These are phyloP conservation scores for Caenorhabditis auriculariae DNA, from an alignment of 2,888 invertebrate genomes.

Conservation along the genomic window DNA sequence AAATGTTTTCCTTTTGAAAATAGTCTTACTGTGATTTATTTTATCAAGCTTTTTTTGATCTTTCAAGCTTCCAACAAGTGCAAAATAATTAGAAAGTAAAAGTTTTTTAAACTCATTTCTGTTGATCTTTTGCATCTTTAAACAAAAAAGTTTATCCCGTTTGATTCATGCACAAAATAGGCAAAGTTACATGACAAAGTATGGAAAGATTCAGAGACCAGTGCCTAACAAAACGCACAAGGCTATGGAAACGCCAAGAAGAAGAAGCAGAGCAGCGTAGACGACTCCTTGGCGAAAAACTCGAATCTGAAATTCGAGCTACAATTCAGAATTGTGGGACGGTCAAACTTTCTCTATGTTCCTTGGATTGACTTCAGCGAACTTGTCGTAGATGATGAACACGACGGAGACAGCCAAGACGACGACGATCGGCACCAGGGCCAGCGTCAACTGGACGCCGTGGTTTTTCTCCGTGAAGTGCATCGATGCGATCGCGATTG, in stretches of 20 bases:
- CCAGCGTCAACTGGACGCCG: conserved; percentile 19
- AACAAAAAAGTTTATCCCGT: no score
- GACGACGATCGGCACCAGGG: conserved; percentile 26
- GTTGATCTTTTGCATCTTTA: no score
- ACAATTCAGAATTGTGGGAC: neutral
- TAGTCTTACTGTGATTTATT: no score
- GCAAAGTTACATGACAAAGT: no score
- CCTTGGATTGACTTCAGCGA: neutral
- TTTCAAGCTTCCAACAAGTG: no score
- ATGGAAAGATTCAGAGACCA: no score
- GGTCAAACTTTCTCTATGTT: neutral
- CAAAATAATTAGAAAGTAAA: no score
- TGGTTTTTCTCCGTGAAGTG: conserved; percentile 21
- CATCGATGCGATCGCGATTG: conserved; percentile 34
- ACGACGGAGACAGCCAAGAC: conserved; percentile 20
- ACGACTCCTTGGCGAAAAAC: conserved; percentile 3
- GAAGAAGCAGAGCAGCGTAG: neutral
- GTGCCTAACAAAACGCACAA: conserved; percentile 2
- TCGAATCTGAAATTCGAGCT: neutral
- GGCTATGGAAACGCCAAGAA: conserved; percentile 3
- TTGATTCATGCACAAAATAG: no score
- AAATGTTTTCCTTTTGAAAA: no score
- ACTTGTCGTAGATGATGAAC: conserved; percentile 3
- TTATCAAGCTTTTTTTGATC: no score
- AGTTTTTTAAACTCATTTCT: no score